Base-by-base conservation (phyloP, 1,140 invertebrate genomes). In the Aphidius gifuensis region DNA sequence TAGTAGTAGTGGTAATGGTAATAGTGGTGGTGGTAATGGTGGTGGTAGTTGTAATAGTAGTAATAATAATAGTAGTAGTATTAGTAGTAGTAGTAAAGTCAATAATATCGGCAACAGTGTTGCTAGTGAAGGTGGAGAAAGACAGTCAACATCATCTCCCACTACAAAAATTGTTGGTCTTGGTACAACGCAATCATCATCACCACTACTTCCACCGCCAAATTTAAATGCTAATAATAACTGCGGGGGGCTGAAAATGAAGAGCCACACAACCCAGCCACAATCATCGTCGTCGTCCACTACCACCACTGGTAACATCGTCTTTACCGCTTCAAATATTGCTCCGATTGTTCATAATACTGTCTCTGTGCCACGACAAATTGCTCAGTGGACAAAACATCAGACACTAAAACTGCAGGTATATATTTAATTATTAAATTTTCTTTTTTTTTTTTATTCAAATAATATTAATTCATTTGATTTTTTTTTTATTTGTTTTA, bases 331-430 rank as follows among this genome's bases (percentile, higher is more conserved):
- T 62, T 61, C 57, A 46, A 59, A 58, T 60, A 64, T 66, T 45
- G 60, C 53, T 64, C 65, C 65, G 60, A 55, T 78, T 72, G 72
- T 70, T 65, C 56, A 64, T 68, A 62, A 67, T 59, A 68, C 71
- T 53, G 69, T 74, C 59, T 74, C 73, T 58, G 75, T 78, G 54
- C 76, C 77, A 58, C 73, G 75, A 63, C 76, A 79, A 66, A 72
- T 79, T 68, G 76, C 77, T 47, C 77, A 79, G 71, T 79, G 77
- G 77, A 78, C 76, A 61, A 78, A 77, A 66, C 76, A 78, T 66
- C 75, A 77, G 54, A 77, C 76, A 63, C 73, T 76, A 54, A 74
- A 75, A 70, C 69, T 79, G 45, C 77, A 79, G 77, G 77, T 79
- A 76, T 64, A 58, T 5, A 16, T 9, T 45, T 45, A 21, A 21